Conservation (phyloP, 1,140 invertebrate genomes). For the Reticulitermes speratus region DNA sequence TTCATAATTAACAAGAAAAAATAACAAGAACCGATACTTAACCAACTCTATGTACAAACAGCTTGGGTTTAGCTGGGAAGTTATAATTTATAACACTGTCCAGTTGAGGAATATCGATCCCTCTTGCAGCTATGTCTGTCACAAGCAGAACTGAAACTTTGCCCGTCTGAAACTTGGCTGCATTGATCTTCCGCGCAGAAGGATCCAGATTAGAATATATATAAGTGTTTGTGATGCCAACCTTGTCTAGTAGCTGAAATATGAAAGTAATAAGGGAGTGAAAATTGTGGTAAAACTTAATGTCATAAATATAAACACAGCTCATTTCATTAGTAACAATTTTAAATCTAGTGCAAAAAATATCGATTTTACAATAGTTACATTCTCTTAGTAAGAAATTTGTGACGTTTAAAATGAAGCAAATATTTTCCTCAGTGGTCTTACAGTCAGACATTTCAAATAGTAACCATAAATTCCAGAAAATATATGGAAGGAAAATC, state of each 20-base stretch:
- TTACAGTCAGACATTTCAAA: too few relatives aligned
- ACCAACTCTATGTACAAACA: conserved; percentile 98
- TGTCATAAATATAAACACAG: not conserved
- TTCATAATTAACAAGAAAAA: too few relatives aligned
- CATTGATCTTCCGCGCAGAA: conserved; percentile 93
- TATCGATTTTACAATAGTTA: too few relatives aligned
- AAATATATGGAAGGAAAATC: too few relatives aligned
- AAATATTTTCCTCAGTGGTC: too few relatives aligned
- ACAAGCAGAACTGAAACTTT: conserved; percentile 84
- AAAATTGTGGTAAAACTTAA: not conserved
- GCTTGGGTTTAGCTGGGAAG: conserved; percentile 94
- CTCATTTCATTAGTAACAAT: conserved; percentile 38
- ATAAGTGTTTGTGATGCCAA: conserved; percentile 80
- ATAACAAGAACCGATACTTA: conserved; percentile 46
- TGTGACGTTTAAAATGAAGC: too few relatives aligned
- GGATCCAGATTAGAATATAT: conserved; percentile 95
- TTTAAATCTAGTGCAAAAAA: conserved; percentile 75
- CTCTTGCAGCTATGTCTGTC: conserved; percentile 96
- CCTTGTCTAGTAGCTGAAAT: conserved; percentile 74
- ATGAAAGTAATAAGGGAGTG: conserved; percentile 31
- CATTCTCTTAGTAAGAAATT: too few relatives aligned
- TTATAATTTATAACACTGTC: conserved; percentile 98
- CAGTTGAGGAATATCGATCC: conserved; percentile 94
- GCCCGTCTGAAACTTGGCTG: conserved; percentile 83
- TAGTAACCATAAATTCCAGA: too few relatives aligned